These are phyloP conservation scores for Saiga tatarica DNA, from an alignment of 2,113 vertebrate genomes.

Conservation along the genomic window DNA sequence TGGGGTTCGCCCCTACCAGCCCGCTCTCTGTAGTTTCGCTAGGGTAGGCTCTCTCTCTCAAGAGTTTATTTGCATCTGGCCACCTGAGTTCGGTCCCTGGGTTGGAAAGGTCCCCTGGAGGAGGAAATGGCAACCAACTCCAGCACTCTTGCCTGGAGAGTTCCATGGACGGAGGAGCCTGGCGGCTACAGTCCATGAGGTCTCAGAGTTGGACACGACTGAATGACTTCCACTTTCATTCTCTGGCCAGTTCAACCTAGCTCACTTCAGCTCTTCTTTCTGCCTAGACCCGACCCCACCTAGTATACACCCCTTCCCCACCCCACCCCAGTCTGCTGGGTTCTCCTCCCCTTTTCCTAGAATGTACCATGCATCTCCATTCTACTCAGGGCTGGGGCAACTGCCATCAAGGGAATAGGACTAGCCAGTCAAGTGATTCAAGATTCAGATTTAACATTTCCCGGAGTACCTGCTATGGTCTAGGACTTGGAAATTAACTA, in stretches of 20 bases:
- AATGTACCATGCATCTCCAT: neutral
- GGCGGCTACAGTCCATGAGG: neutral
- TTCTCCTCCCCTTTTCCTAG: neutral
- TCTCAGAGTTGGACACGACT: neutral
- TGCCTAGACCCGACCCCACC: too few relatives aligned
- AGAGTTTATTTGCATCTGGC: neutral
- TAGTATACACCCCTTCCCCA: neutral
- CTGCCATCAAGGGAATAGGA: too few relatives aligned
- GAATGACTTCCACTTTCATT: neutral
- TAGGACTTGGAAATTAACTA: neutral
- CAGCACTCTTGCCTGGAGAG: neutral
- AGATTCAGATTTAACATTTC: neutral
- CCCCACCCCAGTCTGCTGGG: neutral
- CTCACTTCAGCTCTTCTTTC: neutral
- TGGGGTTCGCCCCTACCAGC: too few relatives aligned
- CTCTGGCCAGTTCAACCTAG: neutral
- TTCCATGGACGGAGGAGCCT: neutral
- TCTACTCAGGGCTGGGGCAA: neutral
- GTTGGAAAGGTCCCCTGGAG: neutral
- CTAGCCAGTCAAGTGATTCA: neutral
- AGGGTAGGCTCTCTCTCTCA: neutral
- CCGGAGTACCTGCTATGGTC: neutral
- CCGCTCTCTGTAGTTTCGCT: fast-evolving
- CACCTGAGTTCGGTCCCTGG: neutral
- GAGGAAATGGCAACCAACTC: neutral